Evolutionary conservation across 2,888 invertebrate genomes (phyloP).

Genomic region (Bunonema sp.): DNA sequence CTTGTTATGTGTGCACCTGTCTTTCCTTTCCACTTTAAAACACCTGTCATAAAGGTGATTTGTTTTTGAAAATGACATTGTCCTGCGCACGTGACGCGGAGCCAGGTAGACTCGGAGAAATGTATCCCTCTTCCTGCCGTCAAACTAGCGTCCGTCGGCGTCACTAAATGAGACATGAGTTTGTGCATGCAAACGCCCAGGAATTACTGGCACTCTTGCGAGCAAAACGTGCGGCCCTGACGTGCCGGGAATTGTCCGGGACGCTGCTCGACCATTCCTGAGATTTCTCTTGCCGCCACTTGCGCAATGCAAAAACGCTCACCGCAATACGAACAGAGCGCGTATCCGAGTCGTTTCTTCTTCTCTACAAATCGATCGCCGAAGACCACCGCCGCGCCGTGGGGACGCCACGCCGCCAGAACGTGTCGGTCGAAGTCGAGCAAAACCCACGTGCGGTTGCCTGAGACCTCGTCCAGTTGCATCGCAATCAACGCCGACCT

Average conservation of each 20-base stretch:
- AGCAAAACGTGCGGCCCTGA: slow-evolving; percentile 14
- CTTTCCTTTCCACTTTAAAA: too few species aligned
- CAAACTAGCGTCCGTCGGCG: too few species aligned
- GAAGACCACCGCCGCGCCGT: slow-evolving; percentile 32
- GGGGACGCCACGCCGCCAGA: slow-evolving; percentile 28
- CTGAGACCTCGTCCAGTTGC: slow-evolving; percentile 8
- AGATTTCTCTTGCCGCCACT: neutral
- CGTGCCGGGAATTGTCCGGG: slow-evolving; percentile 13
- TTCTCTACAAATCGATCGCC: slow-evolving; percentile 26
- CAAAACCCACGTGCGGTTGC: slow-evolving; percentile 39
- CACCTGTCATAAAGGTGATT: too few species aligned
- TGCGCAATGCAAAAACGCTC: neutral
- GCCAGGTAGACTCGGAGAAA: too few species aligned
- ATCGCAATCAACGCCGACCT: slow-evolving; percentile 7
- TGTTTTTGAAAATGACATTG: too few species aligned
- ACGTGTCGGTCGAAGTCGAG: slow-evolving; percentile 38
- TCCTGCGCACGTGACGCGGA: too few species aligned
- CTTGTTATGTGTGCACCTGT: too few species aligned
- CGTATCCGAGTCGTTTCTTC: slow-evolving; percentile 16
- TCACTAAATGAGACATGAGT: too few species aligned
- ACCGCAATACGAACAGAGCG: slow-evolving; percentile 28
- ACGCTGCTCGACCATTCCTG: slow-evolving; percentile 3
- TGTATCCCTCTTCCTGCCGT: too few species aligned
- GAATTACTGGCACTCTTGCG: slow-evolving; percentile 20
- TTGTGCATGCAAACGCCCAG: too few species aligned